Percentiles rank a stretch among this genome's conserved stretches.
phyloP scores from a whole-genome alignment of 2,888 invertebrate genomes.

The Euplagia quadripunctaria region DNA sequence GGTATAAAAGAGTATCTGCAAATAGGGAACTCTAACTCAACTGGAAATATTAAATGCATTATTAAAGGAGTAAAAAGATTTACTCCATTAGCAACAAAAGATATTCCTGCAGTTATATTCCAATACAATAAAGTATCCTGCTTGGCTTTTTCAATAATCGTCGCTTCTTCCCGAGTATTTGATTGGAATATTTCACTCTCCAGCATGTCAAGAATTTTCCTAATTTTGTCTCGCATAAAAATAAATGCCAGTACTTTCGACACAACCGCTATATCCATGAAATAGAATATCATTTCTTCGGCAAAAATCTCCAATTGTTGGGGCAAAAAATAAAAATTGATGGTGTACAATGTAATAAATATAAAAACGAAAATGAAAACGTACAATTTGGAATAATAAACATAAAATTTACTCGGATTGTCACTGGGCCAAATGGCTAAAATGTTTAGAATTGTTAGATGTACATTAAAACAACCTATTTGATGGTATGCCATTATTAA shows the following conservation, averaged over 20 bases:
- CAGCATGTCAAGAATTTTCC: slow-evolving; percentile 59
- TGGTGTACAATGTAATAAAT: slow-evolving; percentile 55
- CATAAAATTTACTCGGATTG: slow-evolving; percentile 49
- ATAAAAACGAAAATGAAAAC: slow-evolving; percentile 54
- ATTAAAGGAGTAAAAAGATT: slow-evolving; percentile 63
- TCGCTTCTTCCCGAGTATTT: slow-evolving; percentile 49
- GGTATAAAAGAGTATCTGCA: slow-evolving; percentile 70
- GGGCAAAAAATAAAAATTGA: slow-evolving; percentile 68
- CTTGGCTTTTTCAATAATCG: slow-evolving; percentile 62
- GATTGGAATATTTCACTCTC: slow-evolving; percentile 70
- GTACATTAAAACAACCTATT: slow-evolving; percentile 66
- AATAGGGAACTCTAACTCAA: slow-evolving; percentile 61
- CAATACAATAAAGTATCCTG: slow-evolving; percentile 61
- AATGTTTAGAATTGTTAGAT: slow-evolving; percentile 63
- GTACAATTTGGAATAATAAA: slow-evolving; percentile 57
- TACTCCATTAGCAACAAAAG: slow-evolving; percentile 55
- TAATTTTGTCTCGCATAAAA: slow-evolving; percentile 58
- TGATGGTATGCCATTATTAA: slow-evolving; percentile 52
- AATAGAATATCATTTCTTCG: slow-evolving; percentile 71
- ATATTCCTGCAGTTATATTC: slow-evolving; percentile 62
- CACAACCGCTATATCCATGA: slow-evolving; percentile 59
- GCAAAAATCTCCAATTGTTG: slow-evolving; percentile 63
- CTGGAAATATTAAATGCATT: slow-evolving; percentile 55
- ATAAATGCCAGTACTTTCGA: slow-evolving; percentile 68
- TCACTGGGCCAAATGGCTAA: slow-evolving; percentile 63